phyloP scores from a whole-genome alignment of 2,888 invertebrate species.

The Agrochola lychnidis region DNA sequence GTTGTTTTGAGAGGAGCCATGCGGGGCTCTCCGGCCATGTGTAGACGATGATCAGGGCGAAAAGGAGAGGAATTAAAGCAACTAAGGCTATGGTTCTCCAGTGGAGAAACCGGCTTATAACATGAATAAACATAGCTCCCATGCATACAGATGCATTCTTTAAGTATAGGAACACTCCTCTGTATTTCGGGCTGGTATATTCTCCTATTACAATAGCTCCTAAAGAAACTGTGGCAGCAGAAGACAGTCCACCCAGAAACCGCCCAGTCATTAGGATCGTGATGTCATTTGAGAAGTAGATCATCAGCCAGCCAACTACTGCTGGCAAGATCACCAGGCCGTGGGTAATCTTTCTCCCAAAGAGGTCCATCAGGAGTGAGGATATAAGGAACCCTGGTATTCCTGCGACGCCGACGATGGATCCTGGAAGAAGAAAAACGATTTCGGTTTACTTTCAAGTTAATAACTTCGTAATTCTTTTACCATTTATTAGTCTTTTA shows the following conservation, averaged over 20 bases:
- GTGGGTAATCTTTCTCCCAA: constrained; percentile 70
- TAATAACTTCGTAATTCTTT: not conserved
- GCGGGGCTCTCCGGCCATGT: constrained; percentile 71
- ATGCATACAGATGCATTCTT: constrained; percentile 60
- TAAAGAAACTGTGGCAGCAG: constrained; percentile 66
- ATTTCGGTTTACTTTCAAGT: not conserved
- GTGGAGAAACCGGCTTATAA: constrained; percentile 60
- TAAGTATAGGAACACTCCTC: constrained; percentile 87
- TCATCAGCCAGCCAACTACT: constrained; percentile 65
- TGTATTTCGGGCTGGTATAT: constrained; percentile 85
- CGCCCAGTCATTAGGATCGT: constrained; percentile 53
- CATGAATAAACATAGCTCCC: constrained; percentile 61
- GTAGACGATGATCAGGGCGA: constrained; percentile 51
- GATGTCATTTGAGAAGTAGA: constrained; percentile 52
- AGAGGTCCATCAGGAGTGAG: constrained; percentile 71
- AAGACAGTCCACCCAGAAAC: constrained; percentile 49
- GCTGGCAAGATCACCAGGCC: constrained; percentile 78
- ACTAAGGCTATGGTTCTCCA: constrained; percentile 69
- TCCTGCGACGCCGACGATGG: constrained; percentile 70
- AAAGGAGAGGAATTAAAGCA: constrained; percentile 56
- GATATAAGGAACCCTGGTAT: constrained; percentile 73
- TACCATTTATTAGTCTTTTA: not conserved
- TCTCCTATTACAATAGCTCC: constrained; percentile 85
- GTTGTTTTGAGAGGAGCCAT: constrained; percentile 62
- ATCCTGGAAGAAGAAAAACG: constrained; percentile 65